phyloP scores from a whole-genome alignment of 2,113 vertebrate species.

The Python bivittatus region DNA sequence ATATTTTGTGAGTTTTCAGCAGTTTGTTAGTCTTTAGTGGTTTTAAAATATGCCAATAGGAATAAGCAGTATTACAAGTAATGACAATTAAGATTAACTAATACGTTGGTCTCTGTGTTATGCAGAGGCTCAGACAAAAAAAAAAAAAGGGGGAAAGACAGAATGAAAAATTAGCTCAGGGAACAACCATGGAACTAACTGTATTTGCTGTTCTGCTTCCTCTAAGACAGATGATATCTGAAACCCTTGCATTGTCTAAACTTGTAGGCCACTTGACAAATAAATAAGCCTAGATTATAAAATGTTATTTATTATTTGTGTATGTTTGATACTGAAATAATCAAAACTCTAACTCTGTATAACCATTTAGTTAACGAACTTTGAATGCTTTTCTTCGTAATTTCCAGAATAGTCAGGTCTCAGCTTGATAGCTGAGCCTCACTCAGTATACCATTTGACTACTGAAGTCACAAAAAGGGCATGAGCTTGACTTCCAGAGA shows the following conservation, averaged over 20 bases:
- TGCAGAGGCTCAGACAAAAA: not conserved
- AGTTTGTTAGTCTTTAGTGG: slow-evolving; percentile 1
- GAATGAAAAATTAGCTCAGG: not conserved
- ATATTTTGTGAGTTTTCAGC: not conserved
- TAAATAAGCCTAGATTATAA: not conserved
- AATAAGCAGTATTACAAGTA: accelerated
- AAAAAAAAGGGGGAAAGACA: not conserved
- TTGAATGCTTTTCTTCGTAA: not conserved
- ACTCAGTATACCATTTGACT: not conserved
- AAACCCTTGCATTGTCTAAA: not conserved
- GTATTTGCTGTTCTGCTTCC: not conserved
- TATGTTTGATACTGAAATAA: not conserved
- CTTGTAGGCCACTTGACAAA: not conserved
- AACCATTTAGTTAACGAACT: not conserved
- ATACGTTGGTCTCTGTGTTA: not conserved
- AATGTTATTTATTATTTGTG: not conserved
- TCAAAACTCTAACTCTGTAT: not conserved
- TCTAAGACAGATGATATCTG: not conserved
- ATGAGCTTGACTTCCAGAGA: not conserved
- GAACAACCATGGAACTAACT: not conserved
- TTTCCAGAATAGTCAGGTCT: not conserved
- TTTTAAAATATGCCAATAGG: not conserved
- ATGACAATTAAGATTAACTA: not conserved
- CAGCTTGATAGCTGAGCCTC: not conserved
- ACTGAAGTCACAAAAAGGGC: not conserved